Evolutionary conservation across 2,113 vertebrate genomes (phyloP).

Genomic region (Nerophis ophidion): DNA sequence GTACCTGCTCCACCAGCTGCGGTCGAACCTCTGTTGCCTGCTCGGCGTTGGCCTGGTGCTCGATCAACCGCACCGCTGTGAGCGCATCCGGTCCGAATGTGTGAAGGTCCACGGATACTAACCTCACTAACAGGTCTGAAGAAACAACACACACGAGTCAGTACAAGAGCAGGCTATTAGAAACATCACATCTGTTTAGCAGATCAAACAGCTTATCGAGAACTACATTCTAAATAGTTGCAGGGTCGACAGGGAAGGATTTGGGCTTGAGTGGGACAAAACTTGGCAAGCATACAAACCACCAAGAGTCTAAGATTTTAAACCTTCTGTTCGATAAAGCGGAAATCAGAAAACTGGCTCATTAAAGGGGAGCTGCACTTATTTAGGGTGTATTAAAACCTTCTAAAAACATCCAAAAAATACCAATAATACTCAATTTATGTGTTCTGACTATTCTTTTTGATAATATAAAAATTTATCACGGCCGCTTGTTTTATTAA

Average conservation of each 20-base stretch:
- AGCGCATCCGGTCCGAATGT: conserved; percentile 94
- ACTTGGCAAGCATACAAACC: conserved; percentile 13
- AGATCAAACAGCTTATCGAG: not conserved
- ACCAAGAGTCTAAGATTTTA: conserved; percentile 1
- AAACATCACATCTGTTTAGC: not conserved
- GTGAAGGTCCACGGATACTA: conserved; percentile 95
- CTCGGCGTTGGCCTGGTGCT: conserved; percentile 84
- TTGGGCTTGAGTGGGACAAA: not conserved
- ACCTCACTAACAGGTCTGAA: conserved; percentile 88
- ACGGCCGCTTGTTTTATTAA: too few species aligned
- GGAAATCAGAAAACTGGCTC: not conserved
- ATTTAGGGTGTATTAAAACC: too few species aligned
- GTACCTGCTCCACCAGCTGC: conserved; percentile 88
- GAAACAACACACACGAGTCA: not conserved
- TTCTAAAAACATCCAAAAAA: too few species aligned
- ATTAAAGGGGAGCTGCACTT: not conserved
- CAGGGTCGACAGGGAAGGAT: not conserved
- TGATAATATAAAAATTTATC: too few species aligned
- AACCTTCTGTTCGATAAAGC: conserved; percentile 1
- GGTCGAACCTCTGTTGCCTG: conserved; percentile 90
- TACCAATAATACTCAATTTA: too few species aligned
- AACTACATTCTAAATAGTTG: not conserved
- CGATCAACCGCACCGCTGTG: conserved; percentile 91
- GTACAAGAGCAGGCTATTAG: not conserved
- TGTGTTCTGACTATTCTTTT: too few species aligned